These are phyloP conservation scores for Pedicia rivosa DNA, from an alignment of 2,888 invertebrate species.

Conservation along the genomic window DNA sequence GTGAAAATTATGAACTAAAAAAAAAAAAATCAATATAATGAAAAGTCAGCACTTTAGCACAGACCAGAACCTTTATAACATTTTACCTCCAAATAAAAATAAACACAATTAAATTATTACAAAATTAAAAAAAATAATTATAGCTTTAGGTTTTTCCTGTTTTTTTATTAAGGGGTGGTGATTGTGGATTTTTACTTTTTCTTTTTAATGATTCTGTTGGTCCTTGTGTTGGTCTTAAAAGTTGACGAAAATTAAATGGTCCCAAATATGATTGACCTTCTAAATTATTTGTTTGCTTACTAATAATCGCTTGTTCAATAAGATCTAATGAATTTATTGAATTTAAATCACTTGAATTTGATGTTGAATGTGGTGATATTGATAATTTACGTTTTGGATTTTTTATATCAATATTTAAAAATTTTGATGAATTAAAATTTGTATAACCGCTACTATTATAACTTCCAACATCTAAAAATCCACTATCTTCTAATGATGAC, in stretches of 20 bases:
- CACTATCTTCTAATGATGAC: neutral
- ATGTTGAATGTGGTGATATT: neutral
- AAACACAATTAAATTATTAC: too few relatives aligned
- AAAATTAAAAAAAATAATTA: too few relatives aligned
- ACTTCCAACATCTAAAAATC: too few relatives aligned
- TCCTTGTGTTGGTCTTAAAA: conserved; percentile 45
- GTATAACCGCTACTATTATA: neutral
- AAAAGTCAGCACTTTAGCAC: too few relatives aligned
- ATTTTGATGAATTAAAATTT: conserved; percentile 9
- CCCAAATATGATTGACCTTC: conserved; percentile 38
- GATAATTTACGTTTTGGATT: conserved; percentile 7
- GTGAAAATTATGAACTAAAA: too few relatives aligned
- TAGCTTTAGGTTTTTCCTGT: too few relatives aligned
- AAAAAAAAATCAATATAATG: too few relatives aligned
- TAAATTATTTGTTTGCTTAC: conserved; percentile 10
- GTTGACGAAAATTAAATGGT: conserved; percentile 49
- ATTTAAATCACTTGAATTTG: neutral
- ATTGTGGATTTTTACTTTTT: conserved; percentile 36
- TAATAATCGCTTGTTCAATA: conserved; percentile 13
- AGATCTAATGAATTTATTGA: conserved; percentile 11
- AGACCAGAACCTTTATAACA: too few relatives aligned
- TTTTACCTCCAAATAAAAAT: too few relatives aligned
- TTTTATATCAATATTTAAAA: conserved; percentile 12
- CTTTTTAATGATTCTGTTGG: conserved; percentile 54
- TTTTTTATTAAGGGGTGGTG: too few relatives aligned